Conservation (phyloP, 2,797 vertebrate genomes). For the Darevskia mixta region DNA sequence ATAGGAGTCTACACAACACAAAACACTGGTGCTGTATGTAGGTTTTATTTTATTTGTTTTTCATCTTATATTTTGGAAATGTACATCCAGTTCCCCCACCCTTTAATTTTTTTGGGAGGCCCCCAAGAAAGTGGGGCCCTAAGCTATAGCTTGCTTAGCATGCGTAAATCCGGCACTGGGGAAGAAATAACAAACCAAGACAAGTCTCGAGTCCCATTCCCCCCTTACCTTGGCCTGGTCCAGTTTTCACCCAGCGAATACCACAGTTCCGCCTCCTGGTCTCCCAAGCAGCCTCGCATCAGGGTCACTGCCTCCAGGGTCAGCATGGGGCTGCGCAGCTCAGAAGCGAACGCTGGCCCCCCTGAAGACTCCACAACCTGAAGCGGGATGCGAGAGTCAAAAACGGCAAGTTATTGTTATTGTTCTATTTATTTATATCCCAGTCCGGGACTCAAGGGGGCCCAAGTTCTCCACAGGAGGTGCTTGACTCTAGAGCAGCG, state of each 20-base stretch:
- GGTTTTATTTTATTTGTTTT: too few species aligned
- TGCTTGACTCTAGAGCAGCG: too few species aligned
- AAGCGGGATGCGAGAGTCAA: conserved; percentile 12
- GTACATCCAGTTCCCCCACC: too few species aligned
- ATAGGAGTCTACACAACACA: too few species aligned
- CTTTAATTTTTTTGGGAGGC: too few species aligned
- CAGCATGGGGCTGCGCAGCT: conserved; percentile 79
- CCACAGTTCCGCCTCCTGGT: conserved; percentile 85
- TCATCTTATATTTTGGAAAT: too few species aligned
- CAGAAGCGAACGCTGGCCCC: conserved; percentile 31
- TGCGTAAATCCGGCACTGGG: not conserved
- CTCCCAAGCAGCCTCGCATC: conserved; percentile 79
- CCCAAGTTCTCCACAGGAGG: not conserved
- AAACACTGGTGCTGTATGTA: too few species aligned
- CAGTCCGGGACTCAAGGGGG: too few species aligned
- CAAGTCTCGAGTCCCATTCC: not conserved
- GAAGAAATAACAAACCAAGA: conserved; percentile 10
- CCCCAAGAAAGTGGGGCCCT: too few species aligned
- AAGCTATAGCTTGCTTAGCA: too few species aligned
- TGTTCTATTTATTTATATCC: too few species aligned
- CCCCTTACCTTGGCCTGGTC: conserved; percentile 72
- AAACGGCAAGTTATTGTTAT: not conserved
- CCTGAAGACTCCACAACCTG: conserved; percentile 37
- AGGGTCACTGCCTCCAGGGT: conserved; percentile 84
- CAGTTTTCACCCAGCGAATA: conserved; percentile 86